These are phyloP conservation scores for Drosophila novamexicana DNA, from an alignment of 1,140 invertebrate genomes.

Conservation along the genomic window DNA sequence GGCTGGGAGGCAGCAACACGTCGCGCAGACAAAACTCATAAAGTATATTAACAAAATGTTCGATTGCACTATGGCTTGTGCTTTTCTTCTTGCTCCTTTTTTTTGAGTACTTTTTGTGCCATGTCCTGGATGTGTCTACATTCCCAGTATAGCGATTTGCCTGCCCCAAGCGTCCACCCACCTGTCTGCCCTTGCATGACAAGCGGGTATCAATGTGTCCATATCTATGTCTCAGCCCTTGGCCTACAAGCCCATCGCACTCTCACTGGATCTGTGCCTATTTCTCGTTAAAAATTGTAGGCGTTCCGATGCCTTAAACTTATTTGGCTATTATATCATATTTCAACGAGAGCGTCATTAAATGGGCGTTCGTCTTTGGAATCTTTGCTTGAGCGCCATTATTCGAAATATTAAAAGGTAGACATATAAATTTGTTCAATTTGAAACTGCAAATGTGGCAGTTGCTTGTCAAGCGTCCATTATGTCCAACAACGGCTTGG, in stretches of 20 bases:
- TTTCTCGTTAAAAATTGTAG: constrained; percentile 47
- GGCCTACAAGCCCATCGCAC: constrained; percentile 29
- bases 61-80: constrained; percentile 73
- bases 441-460: neutral
- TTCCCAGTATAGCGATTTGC: constrained; percentile 7
- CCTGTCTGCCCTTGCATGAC: constrained; percentile 56
- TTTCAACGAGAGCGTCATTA: constrained; percentile 15
- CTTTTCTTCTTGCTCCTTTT: constrained; percentile 31
- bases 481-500: neutral
- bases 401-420: neutral
- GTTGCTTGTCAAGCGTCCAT: neutral
- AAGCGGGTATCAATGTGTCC: constrained; percentile 55
- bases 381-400: neutral
- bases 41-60: constrained; percentile 79
- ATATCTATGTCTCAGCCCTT: constrained; percentile 26
- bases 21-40: constrained; percentile 68
- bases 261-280: neutral
- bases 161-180: neutral
- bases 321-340: constrained; percentile 39
- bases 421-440: constrained; percentile 14
- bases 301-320: constrained; percentile 15
- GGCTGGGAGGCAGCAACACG: constrained; percentile 49
- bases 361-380: too few relatives aligned
- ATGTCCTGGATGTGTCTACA: constrained; percentile 15
- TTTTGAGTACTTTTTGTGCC: constrained; percentile 1